Base-by-base conservation (phyloP, 1,140 invertebrate genomes). In the Phthorimaea operculella region DNA sequence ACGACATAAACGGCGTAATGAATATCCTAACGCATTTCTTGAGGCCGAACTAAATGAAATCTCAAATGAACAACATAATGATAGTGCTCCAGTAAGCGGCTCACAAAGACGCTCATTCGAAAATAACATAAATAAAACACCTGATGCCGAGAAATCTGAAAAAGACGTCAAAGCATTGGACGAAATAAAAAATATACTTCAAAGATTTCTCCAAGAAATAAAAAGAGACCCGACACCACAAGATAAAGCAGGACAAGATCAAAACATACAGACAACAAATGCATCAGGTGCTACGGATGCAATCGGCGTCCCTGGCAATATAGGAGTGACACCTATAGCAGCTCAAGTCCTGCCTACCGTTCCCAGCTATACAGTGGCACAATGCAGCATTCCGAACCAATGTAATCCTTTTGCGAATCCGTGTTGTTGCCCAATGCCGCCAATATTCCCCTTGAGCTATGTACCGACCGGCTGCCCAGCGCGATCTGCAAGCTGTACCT, bases 181-280 rank as follows among this genome's bases (percentile, higher is more conserved):
- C 57, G 81, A 84, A 75, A 82, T 82, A 16, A 84, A 84, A 64
- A 67, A 81, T 44, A 81, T 82, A 34, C 59, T 84, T 44, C 78
- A 83, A 57, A 79, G 47, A 55, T 84, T 84, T 55, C 49, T 82
- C 53, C 63, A 69, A 33, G 78, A 83, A 65, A 78, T 84, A 36
- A 82, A 84, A 56, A 78, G 76, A 60, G 75, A 84, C 1, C 11
- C 48, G 34, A n/a, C 51, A 55, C 62, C 70, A 12, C 65, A 74
- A 34, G 67, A 70, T 39, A 72, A 76, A 51, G 64, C 66, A 0
- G 64, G 44, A 4, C 8, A 15, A 47, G n/a, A 28, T 28, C 21
- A 6, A 8, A 42, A 42, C 39, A 42, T 11, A 4, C 39, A 42
- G 9, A 14, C 39, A 42, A 42, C 39, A 47, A 28, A 28, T 28